Conservation (phyloP, 2,797 vertebrate species). For the Limosa lapponica region DNA sequence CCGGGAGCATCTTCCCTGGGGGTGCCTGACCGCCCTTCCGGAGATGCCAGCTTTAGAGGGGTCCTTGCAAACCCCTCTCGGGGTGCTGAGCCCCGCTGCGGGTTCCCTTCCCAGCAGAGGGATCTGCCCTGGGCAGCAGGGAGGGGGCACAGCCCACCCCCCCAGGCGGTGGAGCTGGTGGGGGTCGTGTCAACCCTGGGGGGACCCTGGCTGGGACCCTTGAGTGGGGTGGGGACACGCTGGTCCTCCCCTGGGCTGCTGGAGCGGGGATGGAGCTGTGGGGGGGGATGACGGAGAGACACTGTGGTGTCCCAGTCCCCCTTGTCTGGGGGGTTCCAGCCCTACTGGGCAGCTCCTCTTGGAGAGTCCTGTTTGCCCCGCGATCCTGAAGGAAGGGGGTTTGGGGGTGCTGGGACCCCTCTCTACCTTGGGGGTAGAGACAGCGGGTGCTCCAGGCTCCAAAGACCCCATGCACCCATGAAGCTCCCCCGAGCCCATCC, state of each 20-base stretch:
- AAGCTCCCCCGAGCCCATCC: not conserved
- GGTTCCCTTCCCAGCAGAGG: rapidly evolving
- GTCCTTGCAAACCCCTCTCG: not conserved
- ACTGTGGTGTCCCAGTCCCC: not conserved
- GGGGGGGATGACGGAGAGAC: not conserved
- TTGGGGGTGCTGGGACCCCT: not conserved
- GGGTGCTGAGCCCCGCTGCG: not conserved
- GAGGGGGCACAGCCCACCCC: not conserved
- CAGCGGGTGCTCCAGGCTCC: not conserved
- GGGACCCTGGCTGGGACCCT: not conserved
- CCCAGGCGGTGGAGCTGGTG: rapidly evolving
- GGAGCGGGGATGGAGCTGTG: rapidly evolving
- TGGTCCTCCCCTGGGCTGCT: not conserved
- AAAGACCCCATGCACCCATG: not conserved
- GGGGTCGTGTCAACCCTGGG: not conserved
- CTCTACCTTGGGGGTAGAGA: not conserved
- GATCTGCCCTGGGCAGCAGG: not conserved
- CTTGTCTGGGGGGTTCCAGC: rapidly evolving
- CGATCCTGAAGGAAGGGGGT: rapidly evolving
- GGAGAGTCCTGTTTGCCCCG: not conserved
- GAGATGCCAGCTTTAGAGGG: not conserved
- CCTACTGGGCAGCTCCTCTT: not conserved
- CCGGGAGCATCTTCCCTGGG: not conserved
- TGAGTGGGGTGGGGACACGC: rapidly evolving
- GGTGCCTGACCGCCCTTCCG: rapidly evolving